Evolutionary conservation across 2,113 vertebrate genomes (phyloP).

Genomic region (Corythoichthys intestinalis): DNA sequence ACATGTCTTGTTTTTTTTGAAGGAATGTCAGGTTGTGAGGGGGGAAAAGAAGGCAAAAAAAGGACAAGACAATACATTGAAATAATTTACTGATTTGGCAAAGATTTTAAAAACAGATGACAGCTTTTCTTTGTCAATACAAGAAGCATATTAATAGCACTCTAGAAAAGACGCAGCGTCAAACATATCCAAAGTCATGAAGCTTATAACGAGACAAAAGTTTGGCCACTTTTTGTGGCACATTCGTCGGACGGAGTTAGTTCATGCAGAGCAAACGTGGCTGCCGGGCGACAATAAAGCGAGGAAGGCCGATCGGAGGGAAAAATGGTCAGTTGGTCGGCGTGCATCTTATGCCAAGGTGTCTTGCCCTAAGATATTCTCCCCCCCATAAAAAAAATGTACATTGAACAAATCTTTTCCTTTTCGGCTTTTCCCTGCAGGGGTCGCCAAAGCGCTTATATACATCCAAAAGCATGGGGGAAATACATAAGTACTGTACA

Average conservation of each 20-base stretch:
- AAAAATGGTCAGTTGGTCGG: too few species aligned
- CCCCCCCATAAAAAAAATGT: not conserved
- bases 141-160: conserved; percentile 79
- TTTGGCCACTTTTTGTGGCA: conserved; percentile 84
- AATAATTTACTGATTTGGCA: conserved; percentile 64
- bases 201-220: conserved; percentile 64
- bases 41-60: not conserved
- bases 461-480: too few species aligned
- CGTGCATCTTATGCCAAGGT: too few species aligned
- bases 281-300: conserved; percentile 44
- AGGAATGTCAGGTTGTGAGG: not conserved
- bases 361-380: too few species aligned
- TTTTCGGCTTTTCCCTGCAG: too few species aligned
- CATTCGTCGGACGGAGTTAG: conserved; percentile 64
- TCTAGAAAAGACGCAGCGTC: conserved; percentile 77
- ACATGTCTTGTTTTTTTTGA: too few species aligned
- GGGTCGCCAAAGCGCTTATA: too few species aligned
- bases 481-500: too few species aligned
- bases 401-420: too few species aligned
- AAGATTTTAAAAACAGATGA: conserved; percentile 61
- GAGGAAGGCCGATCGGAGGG: too few species aligned
- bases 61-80: conserved; percentile 32
- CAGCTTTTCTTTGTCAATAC: conserved; percentile 61
- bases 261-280: conserved; percentile 42
- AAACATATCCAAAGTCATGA: conserved; percentile 73